Evolutionary conservation across 2,888 invertebrate species (phyloP).

Genomic region (Vannuccia rotundouncinata): DNA sequence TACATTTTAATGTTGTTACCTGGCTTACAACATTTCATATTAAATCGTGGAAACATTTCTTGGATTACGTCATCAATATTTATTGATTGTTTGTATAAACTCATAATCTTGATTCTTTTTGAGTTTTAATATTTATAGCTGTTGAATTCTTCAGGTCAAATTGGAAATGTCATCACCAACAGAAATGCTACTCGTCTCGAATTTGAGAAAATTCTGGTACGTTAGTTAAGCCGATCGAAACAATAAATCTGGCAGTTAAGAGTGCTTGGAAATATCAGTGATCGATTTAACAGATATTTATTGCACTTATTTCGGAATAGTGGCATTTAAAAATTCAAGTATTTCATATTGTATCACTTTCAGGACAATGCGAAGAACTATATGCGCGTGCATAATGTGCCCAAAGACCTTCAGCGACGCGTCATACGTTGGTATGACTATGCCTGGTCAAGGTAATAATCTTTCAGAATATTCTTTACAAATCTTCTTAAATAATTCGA

Average conservation of each 20-base stretch:
- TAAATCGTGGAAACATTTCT: no score
- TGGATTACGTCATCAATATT: no score
- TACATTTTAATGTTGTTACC: no score
- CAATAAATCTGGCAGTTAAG: no score
- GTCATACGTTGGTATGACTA: slow-evolving; percentile 95
- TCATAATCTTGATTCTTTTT: no score
- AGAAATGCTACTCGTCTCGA: slow-evolving; percentile 88
- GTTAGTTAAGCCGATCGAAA: no score
- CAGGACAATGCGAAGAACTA: slow-evolving; percentile 88
- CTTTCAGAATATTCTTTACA: no score
- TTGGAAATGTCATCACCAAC: slow-evolving; percentile 93
- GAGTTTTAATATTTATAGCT: no score
- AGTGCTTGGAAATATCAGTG: no score
- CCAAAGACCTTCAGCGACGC: slow-evolving; percentile 87
- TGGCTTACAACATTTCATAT: no score
- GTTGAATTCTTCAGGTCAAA: slow-evolving; percentile 72
- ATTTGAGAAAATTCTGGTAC: slow-evolving; percentile 75
- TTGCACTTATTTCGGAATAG: neutral
- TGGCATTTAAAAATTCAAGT: neutral
- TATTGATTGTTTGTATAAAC: no score
- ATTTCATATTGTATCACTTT: neutral
- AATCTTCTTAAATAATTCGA: no score
- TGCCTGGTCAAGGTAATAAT: slow-evolving; percentile 79
- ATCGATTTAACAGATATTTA: neutral
- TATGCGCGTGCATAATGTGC: slow-evolving; percentile 93